A percentile compares a stretch with the other conserved stretches of the same genome.
Evolutionary conservation across 2,113 vertebrate genomes (phyloP).

Genomic region (Shinisaurus crocodilurus): DNA sequence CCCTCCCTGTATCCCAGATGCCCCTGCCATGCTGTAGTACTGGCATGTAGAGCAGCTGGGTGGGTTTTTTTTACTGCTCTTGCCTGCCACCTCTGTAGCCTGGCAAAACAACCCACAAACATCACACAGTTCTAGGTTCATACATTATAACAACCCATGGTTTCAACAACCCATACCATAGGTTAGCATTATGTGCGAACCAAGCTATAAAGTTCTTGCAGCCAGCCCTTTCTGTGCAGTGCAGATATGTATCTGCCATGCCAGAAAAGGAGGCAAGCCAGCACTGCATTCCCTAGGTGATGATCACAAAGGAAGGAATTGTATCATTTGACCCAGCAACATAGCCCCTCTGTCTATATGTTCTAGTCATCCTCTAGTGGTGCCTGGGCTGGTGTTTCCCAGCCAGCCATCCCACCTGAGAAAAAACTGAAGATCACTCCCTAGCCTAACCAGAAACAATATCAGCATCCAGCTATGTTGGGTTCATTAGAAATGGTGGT

Average conservation of each 20-base stretch:
- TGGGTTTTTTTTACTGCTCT: too few species aligned
- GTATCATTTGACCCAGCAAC: not conserved
- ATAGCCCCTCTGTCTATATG: not conserved
- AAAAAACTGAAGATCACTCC: not conserved
- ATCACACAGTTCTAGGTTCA: too few species aligned
- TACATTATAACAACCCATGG: too few species aligned
- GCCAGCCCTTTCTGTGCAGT: not conserved
- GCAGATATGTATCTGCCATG: not conserved
- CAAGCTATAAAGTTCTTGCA: not conserved
- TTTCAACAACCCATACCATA: not conserved
- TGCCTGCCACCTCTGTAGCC: too few species aligned
- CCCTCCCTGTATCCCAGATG: too few species aligned
- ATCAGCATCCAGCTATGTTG: not conserved
- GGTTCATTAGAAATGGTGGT: too few species aligned
- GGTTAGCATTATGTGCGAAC: too few species aligned
- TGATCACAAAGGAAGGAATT: not conserved
- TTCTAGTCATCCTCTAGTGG: not conserved
- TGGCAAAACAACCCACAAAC: too few species aligned
- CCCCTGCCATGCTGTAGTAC: too few species aligned
- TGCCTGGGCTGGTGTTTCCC: not conserved
- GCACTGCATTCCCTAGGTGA: not conserved
- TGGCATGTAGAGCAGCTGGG: too few species aligned
- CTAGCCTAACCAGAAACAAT: not conserved
- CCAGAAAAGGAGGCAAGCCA: not conserved
- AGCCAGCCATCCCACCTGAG: not conserved